These are phyloP conservation scores for Archips xylosteana DNA, from an alignment of 2,888 invertebrate genomes.

Conservation along the genomic window DNA sequence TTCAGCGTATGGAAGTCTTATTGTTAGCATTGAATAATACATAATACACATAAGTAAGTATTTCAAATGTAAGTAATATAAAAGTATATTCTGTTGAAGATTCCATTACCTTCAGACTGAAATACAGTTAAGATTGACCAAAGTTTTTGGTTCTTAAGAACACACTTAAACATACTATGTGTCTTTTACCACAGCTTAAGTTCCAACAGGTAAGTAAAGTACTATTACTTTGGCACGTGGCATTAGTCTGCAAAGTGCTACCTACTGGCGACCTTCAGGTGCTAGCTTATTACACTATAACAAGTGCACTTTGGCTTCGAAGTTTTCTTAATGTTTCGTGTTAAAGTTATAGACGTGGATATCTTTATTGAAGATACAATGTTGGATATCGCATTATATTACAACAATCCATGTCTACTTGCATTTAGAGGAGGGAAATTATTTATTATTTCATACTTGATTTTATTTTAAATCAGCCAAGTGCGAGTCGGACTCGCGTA, in stretches of 20 bases:
- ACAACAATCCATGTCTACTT: too few relatives aligned
- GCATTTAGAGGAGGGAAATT: too few relatives aligned
- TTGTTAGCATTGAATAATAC: too few relatives aligned
- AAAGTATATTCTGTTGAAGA: background rate
- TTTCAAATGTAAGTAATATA: too few relatives aligned
- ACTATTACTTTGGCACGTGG: constrained; percentile 23
- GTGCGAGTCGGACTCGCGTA: too few relatives aligned
- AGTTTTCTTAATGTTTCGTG: constrained; percentile 14
- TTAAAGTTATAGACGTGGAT: constrained; percentile 6
- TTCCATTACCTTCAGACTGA: background rate
- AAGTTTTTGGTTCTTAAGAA: background rate
- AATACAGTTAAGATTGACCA: background rate
- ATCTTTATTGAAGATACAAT: background rate
- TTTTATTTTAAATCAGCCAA: background rate
- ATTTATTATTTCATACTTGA: background rate
- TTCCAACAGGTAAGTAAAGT: background rate
- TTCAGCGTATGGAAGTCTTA: too few relatives aligned
- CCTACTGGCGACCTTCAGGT: constrained; percentile 27
- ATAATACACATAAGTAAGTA: too few relatives aligned
- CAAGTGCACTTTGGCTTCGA: constrained; percentile 30
- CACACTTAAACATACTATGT: background rate
- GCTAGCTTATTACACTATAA: constrained; percentile 25
- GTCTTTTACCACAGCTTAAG: background rate
- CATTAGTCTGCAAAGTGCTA: constrained; percentile 14
- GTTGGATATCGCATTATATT: background rate